phyloP scores from a whole-genome alignment of 2,113 vertebrate species.

The Loxodonta africana region DNA sequence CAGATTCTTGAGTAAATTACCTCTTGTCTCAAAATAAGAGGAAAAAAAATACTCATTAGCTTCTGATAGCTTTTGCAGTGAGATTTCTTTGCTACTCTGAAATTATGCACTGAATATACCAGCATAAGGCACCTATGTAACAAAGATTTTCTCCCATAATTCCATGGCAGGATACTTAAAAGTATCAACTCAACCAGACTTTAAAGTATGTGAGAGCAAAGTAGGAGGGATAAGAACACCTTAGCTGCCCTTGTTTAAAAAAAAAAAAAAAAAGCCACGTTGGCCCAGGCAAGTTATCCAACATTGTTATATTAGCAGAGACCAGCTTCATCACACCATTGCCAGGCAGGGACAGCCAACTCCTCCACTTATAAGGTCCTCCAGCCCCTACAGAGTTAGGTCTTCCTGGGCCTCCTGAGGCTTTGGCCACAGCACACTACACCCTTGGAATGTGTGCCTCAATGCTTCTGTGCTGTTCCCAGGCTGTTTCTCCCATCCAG shows the following conservation, averaged over 20 bases:
- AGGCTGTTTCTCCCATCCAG: neutral
- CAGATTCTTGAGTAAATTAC: slow-evolving; percentile 63
- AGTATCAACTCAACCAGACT: neutral
- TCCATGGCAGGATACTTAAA: slow-evolving; percentile 16
- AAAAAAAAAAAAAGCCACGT: neutral
- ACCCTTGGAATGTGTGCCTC: neutral
- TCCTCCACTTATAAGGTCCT: neutral
- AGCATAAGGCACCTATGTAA: slow-evolving; percentile 58
- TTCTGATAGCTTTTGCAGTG: neutral
- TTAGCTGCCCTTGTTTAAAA: neutral
- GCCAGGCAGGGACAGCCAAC: neutral
- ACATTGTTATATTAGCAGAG: neutral
- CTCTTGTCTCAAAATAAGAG: slow-evolving; percentile 56
- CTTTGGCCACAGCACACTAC: neutral
- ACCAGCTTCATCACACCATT: neutral
- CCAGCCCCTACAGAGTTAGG: neutral
- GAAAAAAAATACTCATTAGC: neutral
- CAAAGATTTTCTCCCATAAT: slow-evolving; percentile 51
- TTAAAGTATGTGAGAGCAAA: neutral
- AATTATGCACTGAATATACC: slow-evolving; percentile 33
- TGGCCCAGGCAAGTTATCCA: neutral
- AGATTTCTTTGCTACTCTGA: slow-evolving; percentile 59
- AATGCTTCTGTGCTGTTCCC: neutral
- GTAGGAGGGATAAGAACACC: neutral
- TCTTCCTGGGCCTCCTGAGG: neutral